phyloP scores from a whole-genome alignment of 2,888 invertebrate genomes.

The Troides oblongomaculatus region DNA sequence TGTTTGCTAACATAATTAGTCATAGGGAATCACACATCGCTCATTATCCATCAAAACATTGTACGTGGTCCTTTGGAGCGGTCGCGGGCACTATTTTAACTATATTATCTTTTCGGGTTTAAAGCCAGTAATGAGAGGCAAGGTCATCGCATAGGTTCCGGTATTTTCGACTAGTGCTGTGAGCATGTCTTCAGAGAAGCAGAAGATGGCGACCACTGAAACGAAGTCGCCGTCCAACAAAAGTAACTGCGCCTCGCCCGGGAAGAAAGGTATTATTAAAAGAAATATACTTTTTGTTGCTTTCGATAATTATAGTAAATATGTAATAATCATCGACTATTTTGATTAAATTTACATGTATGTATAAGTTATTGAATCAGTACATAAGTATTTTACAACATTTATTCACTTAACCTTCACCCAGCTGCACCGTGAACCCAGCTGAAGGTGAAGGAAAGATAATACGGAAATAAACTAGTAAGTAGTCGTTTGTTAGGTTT shows the following conservation, averaged over 20 bases:
- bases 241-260: constrained; percentile 74
- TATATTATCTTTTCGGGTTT: constrained; percentile 34
- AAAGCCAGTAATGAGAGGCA: constrained; percentile 63
- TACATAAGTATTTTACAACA: constrained; percentile 28
- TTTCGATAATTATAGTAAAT: no score
- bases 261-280: constrained; percentile 68
- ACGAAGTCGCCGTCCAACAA: constrained; percentile 72
- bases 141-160: constrained; percentile 54
- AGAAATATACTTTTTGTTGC: neutral
- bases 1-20: constrained; percentile 64
- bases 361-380: neutral
- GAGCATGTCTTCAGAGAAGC: constrained; percentile 72
- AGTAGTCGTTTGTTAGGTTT: constrained; percentile 57
- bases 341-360: neutral
- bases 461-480: constrained; percentile 58
- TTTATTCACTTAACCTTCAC: constrained; percentile 44
- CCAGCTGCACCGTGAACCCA: constrained; percentile 19
- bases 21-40: constrained; percentile 60
- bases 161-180: constrained; percentile 46
- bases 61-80: constrained; percentile 52
- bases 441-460: constrained; percentile 55
- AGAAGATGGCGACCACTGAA: constrained; percentile 73
- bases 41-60: constrained; percentile 60
- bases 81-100: constrained; percentile 46
- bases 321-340: neutral